Evolutionary conservation across 2,797 vertebrate genomes (phyloP).

Genomic region (Meriones psammophilus): DNA sequence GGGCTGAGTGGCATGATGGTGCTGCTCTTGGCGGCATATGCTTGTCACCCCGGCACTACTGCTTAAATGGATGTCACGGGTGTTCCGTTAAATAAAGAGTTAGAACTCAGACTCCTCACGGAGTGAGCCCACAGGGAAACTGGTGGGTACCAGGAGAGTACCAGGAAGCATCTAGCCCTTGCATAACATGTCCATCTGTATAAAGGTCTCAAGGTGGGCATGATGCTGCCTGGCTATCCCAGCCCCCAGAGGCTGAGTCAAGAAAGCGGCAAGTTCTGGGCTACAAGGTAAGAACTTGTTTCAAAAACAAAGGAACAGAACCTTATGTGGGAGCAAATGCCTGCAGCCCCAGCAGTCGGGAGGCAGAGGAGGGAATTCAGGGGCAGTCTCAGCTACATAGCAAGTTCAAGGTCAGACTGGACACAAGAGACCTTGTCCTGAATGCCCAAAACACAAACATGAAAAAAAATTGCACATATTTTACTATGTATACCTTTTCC

Average conservation of each 20-base stretch:
- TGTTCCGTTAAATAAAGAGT: background rate
- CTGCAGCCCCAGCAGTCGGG: background rate
- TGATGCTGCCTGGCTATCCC: background rate
- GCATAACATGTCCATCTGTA: rapidly evolving
- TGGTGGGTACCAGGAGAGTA: no score
- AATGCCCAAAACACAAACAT: background rate
- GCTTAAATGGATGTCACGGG: background rate
- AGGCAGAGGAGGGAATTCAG: background rate
- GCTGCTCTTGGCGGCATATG: background rate
- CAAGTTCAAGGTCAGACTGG: background rate
- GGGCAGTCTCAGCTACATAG: background rate
- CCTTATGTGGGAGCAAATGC: background rate
- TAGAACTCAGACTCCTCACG: background rate
- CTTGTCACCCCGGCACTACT: background rate
- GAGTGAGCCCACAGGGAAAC: background rate
- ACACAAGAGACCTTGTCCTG: no score
- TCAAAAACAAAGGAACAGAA: background rate
- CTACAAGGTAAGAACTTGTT: background rate
- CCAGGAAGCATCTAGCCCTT: background rate
- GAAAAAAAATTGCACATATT: background rate
- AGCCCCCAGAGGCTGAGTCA: background rate
- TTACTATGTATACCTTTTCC: background rate
- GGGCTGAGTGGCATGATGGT: background rate
- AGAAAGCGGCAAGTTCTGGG: background rate
- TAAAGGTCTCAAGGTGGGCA: background rate